Evolutionary conservation across 2,797 vertebrate species (phyloP), one percentile per base, ranked within the genome.

Genomic region (Trichosurus vulpecula): DNA sequence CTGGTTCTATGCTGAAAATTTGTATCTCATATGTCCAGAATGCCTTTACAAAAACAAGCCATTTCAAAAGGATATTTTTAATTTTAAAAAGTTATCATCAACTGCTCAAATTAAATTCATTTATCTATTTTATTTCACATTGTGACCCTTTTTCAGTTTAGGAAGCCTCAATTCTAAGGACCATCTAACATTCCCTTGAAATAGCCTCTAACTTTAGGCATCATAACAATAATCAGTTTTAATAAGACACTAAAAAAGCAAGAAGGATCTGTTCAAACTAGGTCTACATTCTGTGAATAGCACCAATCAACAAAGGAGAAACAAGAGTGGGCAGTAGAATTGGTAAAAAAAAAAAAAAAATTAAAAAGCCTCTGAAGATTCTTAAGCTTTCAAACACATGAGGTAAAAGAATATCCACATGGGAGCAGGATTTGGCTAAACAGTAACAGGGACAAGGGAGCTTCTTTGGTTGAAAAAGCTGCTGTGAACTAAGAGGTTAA

Each of bases 1-100:
- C 31, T 87, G 92, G 90, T 95, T 93, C 92, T 89, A 87, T 30
- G 41, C 53, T 90, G 92, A 57, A 92, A 94, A 56, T 61, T n/a
- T n/a, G n/a, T n/a, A n/a, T n/a, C n/a, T n/a, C n/a, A n/a, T n/a
- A n/a, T n/a, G n/a, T 57, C 58, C 81, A 92, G 54, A 95, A 90
- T 90, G 47, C 19, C 54, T 54, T 54, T 90, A 30, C 58, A 91
- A 66, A 89, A 58, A 16, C 51, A 54, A 92, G 4, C 8, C 56
- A 93, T 51, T 93, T 94, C 22, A 47, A 55, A 95, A 74, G 31
- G 30, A 74, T 2, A 52, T 35, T 94, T 57, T 91, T 2, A 10
- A 81, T 55, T 91, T 91, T 35, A 41, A 57, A 57, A 57, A 57
- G 22, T 93, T 90, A 61, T 11, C 35, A n/a, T 30, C 55, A 89